Evolutionary conservation across 2,888 invertebrate genomes (phyloP).

Genomic region (Spilarctia lutea): DNA sequence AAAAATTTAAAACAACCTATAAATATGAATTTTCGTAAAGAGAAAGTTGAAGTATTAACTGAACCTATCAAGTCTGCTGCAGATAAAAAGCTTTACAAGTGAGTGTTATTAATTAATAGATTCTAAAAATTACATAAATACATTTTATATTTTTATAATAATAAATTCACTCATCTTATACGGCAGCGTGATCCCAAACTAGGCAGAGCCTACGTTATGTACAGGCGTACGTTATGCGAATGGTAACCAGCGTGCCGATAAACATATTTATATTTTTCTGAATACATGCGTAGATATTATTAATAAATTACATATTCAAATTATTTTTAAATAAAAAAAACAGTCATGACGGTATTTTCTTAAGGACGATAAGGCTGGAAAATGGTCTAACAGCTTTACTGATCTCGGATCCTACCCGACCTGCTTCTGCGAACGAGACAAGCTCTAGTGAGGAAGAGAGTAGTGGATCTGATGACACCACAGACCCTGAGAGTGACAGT

Average conservation of each 20-base stretch:
- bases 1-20: conserved; percentile 59
- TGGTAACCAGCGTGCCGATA: no score
- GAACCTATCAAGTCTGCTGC: conserved; percentile 90
- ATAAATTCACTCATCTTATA: no score
- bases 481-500: conserved; percentile 79
- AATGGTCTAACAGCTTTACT: conserved; percentile 91
- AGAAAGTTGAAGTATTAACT: conserved; percentile 80
- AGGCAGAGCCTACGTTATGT: no score
- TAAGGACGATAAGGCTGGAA: conserved; percentile 74
- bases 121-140: conserved; percentile 4
- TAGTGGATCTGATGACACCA: conserved; percentile 67
- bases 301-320: background rate
- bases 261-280: no score
- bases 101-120: conserved; percentile 43
- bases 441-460: conserved; percentile 73
- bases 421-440: conserved; percentile 56
- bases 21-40: conserved; percentile 63
- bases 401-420: conserved; percentile 88
- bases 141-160: no score
- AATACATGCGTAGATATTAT: no score
- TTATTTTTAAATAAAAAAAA: background rate
- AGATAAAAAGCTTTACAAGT: conserved; percentile 93
- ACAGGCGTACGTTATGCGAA: no score
- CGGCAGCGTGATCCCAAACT: no score
- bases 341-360: conserved; percentile 24